Base-by-base conservation (phyloP, 2,113 vertebrate genomes). In the Cynoglossus semilaevis region DNA sequence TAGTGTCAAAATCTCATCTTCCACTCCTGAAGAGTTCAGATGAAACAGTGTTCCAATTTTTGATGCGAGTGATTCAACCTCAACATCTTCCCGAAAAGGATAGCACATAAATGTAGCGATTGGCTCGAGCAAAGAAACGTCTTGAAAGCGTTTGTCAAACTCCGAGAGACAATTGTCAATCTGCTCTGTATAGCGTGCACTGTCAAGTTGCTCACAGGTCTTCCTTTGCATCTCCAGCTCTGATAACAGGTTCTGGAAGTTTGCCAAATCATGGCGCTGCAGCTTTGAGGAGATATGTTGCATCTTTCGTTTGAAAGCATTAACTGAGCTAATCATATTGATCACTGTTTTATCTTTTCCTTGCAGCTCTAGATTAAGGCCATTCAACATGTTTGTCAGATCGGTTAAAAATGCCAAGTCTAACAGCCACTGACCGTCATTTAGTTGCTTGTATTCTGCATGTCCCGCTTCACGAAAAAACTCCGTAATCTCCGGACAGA, bases 341-440 rank as follows among this genome's bases (percentile, higher is more conserved):
- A 29, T 29, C 22, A 29, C 22, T 29, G 22, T 29, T 29, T 29
- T 29, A 29, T 77, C 51, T 70, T 72, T 78, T 61, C 75, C 72
- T 64, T 82, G 72, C 62, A 79, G 60, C 53, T 70, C 57, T 47
- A 76, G 2, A 70, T 79, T 67, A 22, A 76, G 62, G 1, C 68
- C 58, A 68, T 74, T 79, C 48, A 79, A 60, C 70, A 77, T 74
- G 55, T 77, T 78, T 0, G 66, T 78, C 58, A 76, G 17, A 71
- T 77, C 22, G 6, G 22, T 29, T 29, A 29, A 29, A 29, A 29
- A 29, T 29, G 22, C 22, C 22, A 29, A 29, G 17, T 73, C 55
- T 35, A 77, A 11, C 45, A 77, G 51, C 54, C 63, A 70, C 16
- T 67, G 15, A 46, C 22, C 9, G 7, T 70, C 55, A 64, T 57